Evolutionary conservation across 2,888 invertebrate species (phyloP).

Genomic region (Caenorhabditis doughertyi): DNA sequence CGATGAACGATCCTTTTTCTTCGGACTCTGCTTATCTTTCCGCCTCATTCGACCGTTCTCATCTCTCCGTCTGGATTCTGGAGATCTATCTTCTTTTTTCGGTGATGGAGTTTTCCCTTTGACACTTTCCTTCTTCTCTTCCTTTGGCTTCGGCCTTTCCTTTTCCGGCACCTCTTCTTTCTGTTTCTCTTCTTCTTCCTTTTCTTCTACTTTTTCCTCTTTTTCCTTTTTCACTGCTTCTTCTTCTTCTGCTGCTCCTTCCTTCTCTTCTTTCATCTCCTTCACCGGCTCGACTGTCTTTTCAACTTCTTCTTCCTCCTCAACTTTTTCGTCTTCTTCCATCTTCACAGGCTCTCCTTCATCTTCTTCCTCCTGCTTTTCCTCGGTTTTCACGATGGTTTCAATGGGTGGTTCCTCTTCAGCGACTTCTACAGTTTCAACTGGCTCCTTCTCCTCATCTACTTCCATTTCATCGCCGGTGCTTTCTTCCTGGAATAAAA

Average conservation of each 20-base stretch:
- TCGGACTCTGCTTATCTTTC: constrained; percentile 46
- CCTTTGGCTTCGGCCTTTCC: constrained; percentile 4
- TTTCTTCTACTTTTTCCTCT: not conserved
- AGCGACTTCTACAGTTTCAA: constrained; percentile 11
- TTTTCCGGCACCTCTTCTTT: constrained; percentile 9
- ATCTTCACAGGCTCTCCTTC: constrained; percentile 1
- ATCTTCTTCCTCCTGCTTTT: not conserved
- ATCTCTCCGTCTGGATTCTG: not conserved
- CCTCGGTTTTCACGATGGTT: constrained; percentile 16
- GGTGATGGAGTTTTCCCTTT: not conserved
- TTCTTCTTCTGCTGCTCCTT: not conserved
- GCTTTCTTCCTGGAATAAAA: constrained; percentile 28
- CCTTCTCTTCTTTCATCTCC: not conserved
- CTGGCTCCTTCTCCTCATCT: constrained; percentile 27
- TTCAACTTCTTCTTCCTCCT: constrained; percentile 12
- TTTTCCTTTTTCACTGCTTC: not conserved
- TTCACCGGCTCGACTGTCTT: not conserved
- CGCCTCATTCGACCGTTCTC: constrained; percentile 19
- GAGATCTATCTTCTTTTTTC: not conserved
- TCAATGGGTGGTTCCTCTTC: not conserved
- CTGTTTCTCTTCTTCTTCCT: constrained; percentile 1
- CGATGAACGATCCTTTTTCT: constrained; percentile 39
- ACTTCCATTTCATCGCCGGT: constrained; percentile 21
- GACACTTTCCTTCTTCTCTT: constrained; percentile 22
- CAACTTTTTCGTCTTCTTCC: not conserved